Conservation (phyloP, 2,113 vertebrate genomes). For the Pseudois nayaur region DNA sequence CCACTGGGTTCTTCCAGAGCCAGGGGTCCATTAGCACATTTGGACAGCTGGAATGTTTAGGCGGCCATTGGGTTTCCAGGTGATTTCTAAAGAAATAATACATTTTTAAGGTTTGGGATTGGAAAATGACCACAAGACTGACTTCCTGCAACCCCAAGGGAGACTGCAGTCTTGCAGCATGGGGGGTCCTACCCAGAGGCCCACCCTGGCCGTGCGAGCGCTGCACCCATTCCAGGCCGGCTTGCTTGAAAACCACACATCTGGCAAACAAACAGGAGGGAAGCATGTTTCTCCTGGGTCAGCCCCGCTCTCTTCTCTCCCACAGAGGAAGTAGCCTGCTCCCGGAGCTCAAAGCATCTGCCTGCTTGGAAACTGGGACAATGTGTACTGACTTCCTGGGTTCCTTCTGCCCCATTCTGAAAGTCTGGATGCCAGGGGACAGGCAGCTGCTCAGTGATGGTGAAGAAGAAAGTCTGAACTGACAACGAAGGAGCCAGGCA, state of each 20-base stretch:
- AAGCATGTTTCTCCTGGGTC: neutral
- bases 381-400: neutral
- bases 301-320: neutral
- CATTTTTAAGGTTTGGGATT: neutral
- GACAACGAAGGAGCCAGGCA: neutral
- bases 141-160: neutral
- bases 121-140: neutral
- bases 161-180: neutral
- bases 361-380: neutral
- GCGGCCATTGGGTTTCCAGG: neutral
- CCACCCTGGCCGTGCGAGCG: neutral
- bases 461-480: neutral
- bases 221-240: neutral
- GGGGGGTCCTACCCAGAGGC: neutral
- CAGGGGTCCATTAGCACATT: neutral
- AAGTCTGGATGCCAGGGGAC: neutral
- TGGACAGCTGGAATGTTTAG: neutral
- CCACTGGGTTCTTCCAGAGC: neutral
- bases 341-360: slow-evolving; percentile 30
- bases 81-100: neutral
- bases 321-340: slow-evolving; percentile 44
- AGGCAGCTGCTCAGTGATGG: rapidly evolving
- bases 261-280: slow-evolving; percentile 42
- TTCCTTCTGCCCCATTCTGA: neutral
- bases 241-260: slow-evolving; percentile 39